Base-by-base conservation (phyloP, 2,888 invertebrate species). In the Ferrisia virgata region DNA sequence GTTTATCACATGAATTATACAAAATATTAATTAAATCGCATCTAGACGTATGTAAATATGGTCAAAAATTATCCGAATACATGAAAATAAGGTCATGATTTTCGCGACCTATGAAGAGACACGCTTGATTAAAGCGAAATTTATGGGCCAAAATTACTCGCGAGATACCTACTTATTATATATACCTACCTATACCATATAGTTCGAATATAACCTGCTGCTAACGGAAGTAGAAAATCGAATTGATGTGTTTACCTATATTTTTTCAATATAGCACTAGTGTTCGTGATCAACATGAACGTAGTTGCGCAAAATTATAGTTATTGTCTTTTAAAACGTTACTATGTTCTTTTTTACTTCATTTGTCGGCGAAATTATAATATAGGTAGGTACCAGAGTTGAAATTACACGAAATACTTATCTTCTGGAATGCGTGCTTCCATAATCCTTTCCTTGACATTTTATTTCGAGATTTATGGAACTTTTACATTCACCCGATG, bases 301-400 rank as follows among this genome's bases (percentile, higher is more conserved):
- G 15, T 36, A 76, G 36, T 28, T 2, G 72, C 36, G 36, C 18
- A 36, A 76, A 76, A 76, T 76, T 76, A 76, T 76, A 76, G 72
- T 76, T 76, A 76, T 76, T 76, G 72, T 76, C 18, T 76, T 33
- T 33, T 36, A 36, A 76, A 76, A 76, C n/a, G 69, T 31, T n/a
- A n/a, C n/a, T n/a, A 31, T 69, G 13, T 13, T 31, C 8, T 69
- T 47, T 47, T 47, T 47, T 53, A 18, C 22, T 53, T 53, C 22
- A 22, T 53, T 53, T 53, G 53, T 53, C 53, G 53, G 53, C 9
- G 22, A 53, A 53, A 53, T 53, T 53, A 53, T 22, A 18, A 53
- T 53, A 22, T 53, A 40, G 9, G 40, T 5, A 22, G 53, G 8
- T 53, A 22, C 53, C 9, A 53, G 53, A 22, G 0, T 1, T 0